These are phyloP conservation scores for Opisthograptis luteolata DNA, from an alignment of 2,888 invertebrate genomes.

Conservation along the genomic window DNA sequence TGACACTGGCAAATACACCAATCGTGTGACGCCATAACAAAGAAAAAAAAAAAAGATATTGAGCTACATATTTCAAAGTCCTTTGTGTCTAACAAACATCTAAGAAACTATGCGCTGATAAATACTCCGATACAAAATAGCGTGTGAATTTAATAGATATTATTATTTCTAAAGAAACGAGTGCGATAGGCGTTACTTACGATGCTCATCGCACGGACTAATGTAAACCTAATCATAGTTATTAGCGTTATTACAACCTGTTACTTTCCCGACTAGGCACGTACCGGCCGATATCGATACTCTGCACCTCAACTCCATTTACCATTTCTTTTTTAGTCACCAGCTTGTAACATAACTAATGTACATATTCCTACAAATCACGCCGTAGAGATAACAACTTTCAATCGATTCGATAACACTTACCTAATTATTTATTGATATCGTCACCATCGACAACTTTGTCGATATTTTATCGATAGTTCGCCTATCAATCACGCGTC, in stretches of 20 bases:
- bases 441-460: conserved; percentile 53
- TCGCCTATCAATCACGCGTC: conserved; percentile 56
- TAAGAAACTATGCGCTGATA: conserved; percentile 41
- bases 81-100: conserved; percentile 1
- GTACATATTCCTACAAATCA: conserved; percentile 36
- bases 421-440: conserved; percentile 51
- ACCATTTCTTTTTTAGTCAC: conserved; percentile 12
- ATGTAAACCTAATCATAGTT: conserved; percentile 70
- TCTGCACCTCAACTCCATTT: conserved; percentile 4
- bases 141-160: conserved; percentile 48
- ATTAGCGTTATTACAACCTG: conserved; percentile 56
- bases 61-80: neutral
- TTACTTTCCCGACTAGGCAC: conserved; percentile 43
- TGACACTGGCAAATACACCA: no score
- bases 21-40: no score
- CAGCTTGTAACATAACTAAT: no score
- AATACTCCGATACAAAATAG: conserved; percentile 47
- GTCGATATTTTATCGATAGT: conserved; percentile 59
- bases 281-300: conserved; percentile 25
- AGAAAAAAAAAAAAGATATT: no score
- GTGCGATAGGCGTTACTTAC: conserved; percentile 47
- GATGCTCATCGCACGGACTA: conserved; percentile 60
- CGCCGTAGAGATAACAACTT: conserved; percentile 43
- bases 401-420: conserved; percentile 42
- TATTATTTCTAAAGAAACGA: conserved; percentile 46